Percentiles rank a stretch among this genome's conserved stretches.
These are phyloP conservation scores for Heliconius cydno DNA, from an alignment of 2,888 invertebrate species.

Conservation along the genomic window DNA sequence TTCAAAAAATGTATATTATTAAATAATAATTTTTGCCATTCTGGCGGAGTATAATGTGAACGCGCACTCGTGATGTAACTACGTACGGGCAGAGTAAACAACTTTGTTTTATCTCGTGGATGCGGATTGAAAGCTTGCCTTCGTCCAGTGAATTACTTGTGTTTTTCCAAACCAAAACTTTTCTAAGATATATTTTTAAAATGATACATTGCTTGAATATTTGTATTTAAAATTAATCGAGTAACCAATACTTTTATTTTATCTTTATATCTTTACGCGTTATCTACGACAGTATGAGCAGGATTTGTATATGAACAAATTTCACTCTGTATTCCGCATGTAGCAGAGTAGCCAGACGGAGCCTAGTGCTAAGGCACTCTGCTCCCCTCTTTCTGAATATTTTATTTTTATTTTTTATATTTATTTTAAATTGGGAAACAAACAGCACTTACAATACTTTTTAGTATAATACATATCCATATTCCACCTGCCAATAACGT, in stretches of 20 bases:
- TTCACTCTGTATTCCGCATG: too few species aligned
- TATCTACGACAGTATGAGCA: too few species aligned
- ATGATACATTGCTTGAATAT: background rate
- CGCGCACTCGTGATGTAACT: constrained; percentile 12
- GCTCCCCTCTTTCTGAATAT: background rate
- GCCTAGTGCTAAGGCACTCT: background rate
- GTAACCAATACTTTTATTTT: too few species aligned
- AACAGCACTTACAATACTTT: too few species aligned
- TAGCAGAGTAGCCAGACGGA: too few species aligned
- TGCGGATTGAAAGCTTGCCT: constrained; percentile 33
- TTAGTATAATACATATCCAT: too few species aligned
- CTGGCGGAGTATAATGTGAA: constrained; percentile 12
- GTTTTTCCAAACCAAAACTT: background rate
- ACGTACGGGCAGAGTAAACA: constrained; percentile 34
- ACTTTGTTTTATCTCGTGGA: constrained; percentile 34
- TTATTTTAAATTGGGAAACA: too few species aligned
- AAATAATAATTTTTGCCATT: background rate
- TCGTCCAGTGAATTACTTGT: background rate
- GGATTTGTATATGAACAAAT: too few species aligned
- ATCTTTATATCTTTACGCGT: too few species aligned
- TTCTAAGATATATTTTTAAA: background rate
- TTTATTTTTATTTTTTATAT: too few species aligned
- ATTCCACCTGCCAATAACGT: too few species aligned
- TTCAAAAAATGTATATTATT: background rate
- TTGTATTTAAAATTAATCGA: too few species aligned